Percentiles rank a stretch among this genome's conserved stretches.
Evolutionary conservation across 2,888 invertebrate genomes (phyloP).

Genomic region (Caenorhabditis auriculariae): DNA sequence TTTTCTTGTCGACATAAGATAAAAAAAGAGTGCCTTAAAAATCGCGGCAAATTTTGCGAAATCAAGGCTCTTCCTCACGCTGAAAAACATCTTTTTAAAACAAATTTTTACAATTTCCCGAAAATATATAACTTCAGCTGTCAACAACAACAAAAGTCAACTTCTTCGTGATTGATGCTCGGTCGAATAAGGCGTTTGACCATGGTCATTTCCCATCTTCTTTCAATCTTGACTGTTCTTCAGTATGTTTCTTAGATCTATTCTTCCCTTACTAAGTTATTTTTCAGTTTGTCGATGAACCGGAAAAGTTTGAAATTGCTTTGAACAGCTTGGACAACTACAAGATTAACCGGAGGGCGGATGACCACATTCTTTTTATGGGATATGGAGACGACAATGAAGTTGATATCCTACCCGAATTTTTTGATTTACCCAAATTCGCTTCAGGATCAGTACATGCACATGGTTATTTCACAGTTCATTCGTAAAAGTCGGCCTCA

Average conservation of each 20-base stretch:
- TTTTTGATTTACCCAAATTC: too few relatives aligned
- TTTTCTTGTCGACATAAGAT: too few relatives aligned
- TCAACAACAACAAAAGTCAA: too few relatives aligned
- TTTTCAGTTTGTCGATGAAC: constrained; percentile 86
- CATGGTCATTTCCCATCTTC: constrained; percentile 94
- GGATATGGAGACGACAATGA: constrained; percentile 65
- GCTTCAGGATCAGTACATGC: constrained; percentile 74
- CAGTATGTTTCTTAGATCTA: constrained; percentile 68
- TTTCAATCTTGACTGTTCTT: constrained; percentile 93
- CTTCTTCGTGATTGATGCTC: constrained; percentile 94
- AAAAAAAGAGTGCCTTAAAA: too few relatives aligned
- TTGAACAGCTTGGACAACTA: constrained; percentile 86
- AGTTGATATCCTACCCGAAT: neutral
- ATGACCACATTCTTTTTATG: constrained; percentile 74
- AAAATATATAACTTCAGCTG: constrained; percentile 18
- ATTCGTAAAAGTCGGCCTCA: constrained; percentile 88
- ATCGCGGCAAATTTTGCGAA: too few relatives aligned
- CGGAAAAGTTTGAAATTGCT: constrained; percentile 87
- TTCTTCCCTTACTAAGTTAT: neutral
- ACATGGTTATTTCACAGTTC: constrained; percentile 97
- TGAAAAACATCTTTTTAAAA: too few relatives aligned
- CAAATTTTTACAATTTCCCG: neutral
- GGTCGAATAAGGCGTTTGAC: constrained; percentile 94
- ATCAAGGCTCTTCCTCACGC: too few relatives aligned
- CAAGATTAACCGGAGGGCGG: constrained; percentile 75